phyloP scores from a whole-genome alignment of 2,113 vertebrate genomes.

The Scolopax mira region DNA sequence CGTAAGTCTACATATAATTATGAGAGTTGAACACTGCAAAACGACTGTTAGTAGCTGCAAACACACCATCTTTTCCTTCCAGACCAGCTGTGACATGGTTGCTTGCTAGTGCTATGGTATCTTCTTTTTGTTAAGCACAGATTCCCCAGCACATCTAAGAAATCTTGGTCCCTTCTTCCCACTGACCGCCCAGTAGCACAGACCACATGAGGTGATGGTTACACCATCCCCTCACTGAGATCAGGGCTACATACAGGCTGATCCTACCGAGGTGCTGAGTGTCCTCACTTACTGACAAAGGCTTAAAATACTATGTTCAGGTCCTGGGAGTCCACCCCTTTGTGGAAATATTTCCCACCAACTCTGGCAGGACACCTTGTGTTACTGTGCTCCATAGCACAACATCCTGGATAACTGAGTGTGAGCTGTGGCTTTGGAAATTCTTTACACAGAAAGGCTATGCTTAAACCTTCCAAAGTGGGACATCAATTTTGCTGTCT shows the following conservation, averaged over 20 bases:
- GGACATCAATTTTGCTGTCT: neutral
- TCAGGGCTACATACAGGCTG: neutral
- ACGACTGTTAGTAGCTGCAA: neutral
- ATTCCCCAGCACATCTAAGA: neutral
- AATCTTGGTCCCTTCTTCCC: neutral
- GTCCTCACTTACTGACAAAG: neutral
- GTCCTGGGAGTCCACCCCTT: neutral
- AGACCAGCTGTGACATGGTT: neutral
- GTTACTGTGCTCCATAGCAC: neutral
- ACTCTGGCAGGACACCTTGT: neutral
- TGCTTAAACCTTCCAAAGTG: neutral
- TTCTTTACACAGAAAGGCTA: neutral
- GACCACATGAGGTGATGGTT: neutral
- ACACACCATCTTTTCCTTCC: neutral
- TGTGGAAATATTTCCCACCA: neutral
- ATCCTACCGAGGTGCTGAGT: neutral
- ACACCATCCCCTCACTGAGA: neutral
- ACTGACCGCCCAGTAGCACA: neutral
- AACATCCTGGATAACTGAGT: neutral
- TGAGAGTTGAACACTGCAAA: neutral
- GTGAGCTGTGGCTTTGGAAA: neutral
- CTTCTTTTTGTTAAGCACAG: neutral
- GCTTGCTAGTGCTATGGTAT: neutral
- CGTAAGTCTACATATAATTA: neutral
- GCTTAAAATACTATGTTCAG: neutral